Conservation (phyloP, 2,797 vertebrate species). For the Darevskia nairensis region DNA sequence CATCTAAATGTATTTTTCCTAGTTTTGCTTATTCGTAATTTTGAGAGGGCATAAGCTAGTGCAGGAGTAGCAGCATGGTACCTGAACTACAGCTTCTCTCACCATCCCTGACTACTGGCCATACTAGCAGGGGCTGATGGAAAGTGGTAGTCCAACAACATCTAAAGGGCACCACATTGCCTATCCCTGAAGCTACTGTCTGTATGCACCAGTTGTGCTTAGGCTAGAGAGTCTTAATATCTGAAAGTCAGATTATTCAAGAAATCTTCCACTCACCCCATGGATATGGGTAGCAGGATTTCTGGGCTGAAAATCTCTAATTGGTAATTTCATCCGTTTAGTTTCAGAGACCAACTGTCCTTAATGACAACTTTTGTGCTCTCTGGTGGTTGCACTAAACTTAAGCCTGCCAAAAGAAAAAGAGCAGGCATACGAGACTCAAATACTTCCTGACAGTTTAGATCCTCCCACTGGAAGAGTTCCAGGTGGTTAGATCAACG, state of each 20-base stretch:
- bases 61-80: no score
- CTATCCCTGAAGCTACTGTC: background rate
- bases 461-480: background rate
- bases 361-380: conserved; percentile 5
- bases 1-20: conserved; percentile 7
- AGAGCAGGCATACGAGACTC: background rate
- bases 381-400: conserved; percentile 7
- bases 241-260: conserved; percentile 25
- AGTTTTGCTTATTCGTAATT: conserved; percentile 46
- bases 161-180: no score
- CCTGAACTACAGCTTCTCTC: no score
- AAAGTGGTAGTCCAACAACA: no score
- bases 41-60: background rate
- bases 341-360: background rate
- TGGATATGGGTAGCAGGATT: background rate
- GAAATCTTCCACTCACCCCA: conserved; percentile 47
- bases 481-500: background rate
- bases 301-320: background rate
- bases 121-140: no score
- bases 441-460: background rate
- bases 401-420: background rate
- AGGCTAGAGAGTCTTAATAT: conserved; percentile 8
- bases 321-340: background rate
- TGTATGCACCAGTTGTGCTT: background rate
- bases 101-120: no score